phyloP scores from a whole-genome alignment of 1,140 invertebrate genomes.

The Saxidomus purpurata region DNA sequence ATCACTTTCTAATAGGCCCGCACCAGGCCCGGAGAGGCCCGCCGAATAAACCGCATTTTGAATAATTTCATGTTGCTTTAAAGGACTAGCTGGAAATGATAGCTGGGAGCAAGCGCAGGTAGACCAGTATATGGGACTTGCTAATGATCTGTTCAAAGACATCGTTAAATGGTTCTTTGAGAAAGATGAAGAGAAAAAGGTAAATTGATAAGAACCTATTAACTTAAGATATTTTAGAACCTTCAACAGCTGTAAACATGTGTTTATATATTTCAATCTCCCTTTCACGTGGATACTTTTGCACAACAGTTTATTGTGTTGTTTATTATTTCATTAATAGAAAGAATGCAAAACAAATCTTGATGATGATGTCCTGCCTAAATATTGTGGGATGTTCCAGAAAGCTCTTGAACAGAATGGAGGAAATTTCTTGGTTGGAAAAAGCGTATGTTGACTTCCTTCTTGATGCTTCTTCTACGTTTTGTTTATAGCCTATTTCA shows the following conservation, averaged over 20 bases:
- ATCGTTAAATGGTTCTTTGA: constrained; percentile 36
- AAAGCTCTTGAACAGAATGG: not conserved
- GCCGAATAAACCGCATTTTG: no score
- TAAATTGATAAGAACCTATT: no score
- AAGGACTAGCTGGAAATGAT: constrained; percentile 48
- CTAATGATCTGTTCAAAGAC: constrained; percentile 25
- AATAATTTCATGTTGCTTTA: no score
- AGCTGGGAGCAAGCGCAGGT: constrained; percentile 42
- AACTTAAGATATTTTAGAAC: no score
- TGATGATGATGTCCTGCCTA: not conserved
- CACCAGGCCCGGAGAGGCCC: no score
- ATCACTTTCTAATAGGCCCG: no score
- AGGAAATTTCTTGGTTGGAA: not conserved
- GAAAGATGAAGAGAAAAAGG: constrained; percentile 56
- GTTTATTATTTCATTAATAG: not conserved
- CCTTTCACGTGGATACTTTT: no score
- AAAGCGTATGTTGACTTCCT: not conserved
- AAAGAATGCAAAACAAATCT: not conserved
- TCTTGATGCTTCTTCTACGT: no score
- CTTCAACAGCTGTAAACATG: no score
- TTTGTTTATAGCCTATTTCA: no score
- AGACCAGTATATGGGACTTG: constrained; percentile 45
- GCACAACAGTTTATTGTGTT: no score
- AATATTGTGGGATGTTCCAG: not conserved
- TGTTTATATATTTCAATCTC: no score